Evolutionary conservation across 35 echinoderm and acorn worm species (phyloP).

Genomic region (Anneissia japonica): DNA sequence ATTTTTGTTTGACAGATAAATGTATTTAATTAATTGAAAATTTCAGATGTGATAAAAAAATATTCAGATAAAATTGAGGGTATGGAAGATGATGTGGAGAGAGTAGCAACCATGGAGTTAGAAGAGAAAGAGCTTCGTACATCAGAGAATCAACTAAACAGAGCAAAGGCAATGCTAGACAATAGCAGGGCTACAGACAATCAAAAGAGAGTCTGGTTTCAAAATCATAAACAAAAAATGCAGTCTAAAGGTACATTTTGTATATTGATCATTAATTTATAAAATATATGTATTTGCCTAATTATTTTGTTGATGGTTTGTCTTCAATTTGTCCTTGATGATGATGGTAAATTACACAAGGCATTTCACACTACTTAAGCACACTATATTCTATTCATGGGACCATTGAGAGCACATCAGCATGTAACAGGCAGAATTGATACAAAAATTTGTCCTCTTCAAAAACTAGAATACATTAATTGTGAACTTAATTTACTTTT

Average conservation of each 20-base stretch:
- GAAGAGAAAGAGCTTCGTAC: slow-evolving; percentile 86
- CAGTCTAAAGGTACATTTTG: slow-evolving; percentile 50
- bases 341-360: background rate
- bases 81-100: slow-evolving; percentile 81
- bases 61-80: slow-evolving; percentile 81
- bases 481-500: no score
- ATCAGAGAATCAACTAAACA: slow-evolving; percentile 69
- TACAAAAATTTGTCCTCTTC: no score
- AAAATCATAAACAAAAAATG: slow-evolving; percentile 73
- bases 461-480: no score
- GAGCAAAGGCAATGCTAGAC: slow-evolving; percentile 62
- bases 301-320: background rate
- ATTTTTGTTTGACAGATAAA: background rate
- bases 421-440: background rate
- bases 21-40: background rate
- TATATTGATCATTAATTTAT: background rate
- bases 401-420: background rate
- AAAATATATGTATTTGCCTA: background rate
- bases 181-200: slow-evolving; percentile 47
- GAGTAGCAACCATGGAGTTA: slow-evolving; percentile 55
- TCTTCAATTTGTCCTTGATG: background rate
- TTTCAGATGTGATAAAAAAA: slow-evolving; percentile 64
- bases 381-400: no score
- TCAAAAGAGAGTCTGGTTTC: slow-evolving; percentile 88
- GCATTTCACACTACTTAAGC: background rate